Conservation (phyloP, 2,888 invertebrate genomes). For the Digitonthophagus gazella region DNA sequence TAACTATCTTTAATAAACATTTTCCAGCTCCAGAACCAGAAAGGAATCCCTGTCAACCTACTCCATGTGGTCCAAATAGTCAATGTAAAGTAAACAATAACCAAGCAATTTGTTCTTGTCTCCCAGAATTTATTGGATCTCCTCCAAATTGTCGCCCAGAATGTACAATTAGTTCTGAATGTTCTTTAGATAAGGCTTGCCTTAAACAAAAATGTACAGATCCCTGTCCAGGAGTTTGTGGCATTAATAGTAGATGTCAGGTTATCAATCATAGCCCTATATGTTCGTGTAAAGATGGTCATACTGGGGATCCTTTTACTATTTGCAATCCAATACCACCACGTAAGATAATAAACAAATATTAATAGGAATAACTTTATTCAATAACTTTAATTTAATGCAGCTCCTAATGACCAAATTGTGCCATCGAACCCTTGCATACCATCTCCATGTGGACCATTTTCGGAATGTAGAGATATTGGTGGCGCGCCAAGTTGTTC, state of each 20-base stretch:
- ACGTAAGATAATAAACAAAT: constrained; percentile 41
- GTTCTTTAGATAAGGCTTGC: constrained; percentile 61
- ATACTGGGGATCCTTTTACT: constrained; percentile 73
- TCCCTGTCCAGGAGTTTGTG: constrained; percentile 76
- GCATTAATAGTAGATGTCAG: constrained; percentile 70
- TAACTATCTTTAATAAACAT: no score
- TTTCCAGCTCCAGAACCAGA: constrained; percentile 43
- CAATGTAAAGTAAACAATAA: constrained; percentile 63
- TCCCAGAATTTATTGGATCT: constrained; percentile 65
- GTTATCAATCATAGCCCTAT: constrained; percentile 74
- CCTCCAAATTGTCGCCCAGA: constrained; percentile 70
- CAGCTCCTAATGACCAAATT: constrained; percentile 25
- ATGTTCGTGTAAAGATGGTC: constrained; percentile 66
- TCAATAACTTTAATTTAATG: constrained; percentile 7
- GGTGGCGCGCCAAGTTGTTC: constrained; percentile 64
- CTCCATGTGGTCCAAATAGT: constrained; percentile 78
- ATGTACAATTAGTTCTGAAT: constrained; percentile 65
- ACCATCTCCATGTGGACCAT: constrained; percentile 56
- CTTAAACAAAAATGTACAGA: constrained; percentile 63
- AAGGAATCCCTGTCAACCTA: constrained; percentile 64
- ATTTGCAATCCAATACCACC: constrained; percentile 53
- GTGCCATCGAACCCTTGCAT: constrained; percentile 52
- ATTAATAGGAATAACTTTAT: neutral
- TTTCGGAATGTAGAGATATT: constrained; percentile 58
- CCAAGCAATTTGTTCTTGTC: constrained; percentile 67